A percentile compares a stretch with the other conserved stretches of the same genome.
Conservation (phyloP, 2,888 invertebrate species). For the Helobdella robusta region DNA sequence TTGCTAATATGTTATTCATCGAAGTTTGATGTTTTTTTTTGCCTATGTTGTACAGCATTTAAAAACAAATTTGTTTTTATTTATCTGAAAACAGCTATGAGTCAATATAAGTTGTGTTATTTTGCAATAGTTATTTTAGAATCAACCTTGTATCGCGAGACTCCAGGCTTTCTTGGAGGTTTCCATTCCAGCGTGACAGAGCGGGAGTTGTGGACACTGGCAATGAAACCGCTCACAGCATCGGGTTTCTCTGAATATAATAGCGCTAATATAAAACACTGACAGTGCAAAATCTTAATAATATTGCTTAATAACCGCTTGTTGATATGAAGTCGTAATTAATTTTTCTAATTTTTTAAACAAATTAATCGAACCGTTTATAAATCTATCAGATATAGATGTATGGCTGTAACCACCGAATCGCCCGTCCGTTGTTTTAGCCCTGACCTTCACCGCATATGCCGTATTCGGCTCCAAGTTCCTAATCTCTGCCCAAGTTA, state of each 20-base stretch:
- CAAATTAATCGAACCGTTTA: background rate
- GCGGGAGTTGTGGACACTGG: constrained; percentile 31
- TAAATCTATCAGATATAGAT: constrained; percentile 22
- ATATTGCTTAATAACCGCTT: background rate
- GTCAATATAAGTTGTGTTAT: background rate
- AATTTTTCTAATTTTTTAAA: background rate
- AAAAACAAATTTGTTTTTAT: background rate
- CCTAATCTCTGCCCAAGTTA: constrained; percentile 41
- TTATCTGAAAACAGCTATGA: background rate
- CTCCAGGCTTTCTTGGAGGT: constrained; percentile 39
- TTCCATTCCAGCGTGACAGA: constrained; percentile 44
- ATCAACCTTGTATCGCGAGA: constrained; percentile 41
- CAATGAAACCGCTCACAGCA: constrained; percentile 33
- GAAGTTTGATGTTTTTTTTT: background rate
- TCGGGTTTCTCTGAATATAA: constrained; percentile 34
- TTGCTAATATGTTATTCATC: background rate
- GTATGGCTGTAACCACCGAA: constrained; percentile 44
- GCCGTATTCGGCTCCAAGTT: constrained; percentile 39
- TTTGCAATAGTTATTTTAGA: too few species aligned
- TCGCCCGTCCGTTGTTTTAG: constrained; percentile 41
- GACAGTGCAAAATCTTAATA: too few species aligned
- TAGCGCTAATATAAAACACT: too few species aligned
- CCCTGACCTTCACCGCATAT: constrained; percentile 44
- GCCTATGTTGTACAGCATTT: background rate
- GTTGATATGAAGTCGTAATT: background rate